Percentiles rank a stretch among this genome's conserved stretches.
Evolutionary conservation across 2,797 vertebrate genomes (phyloP).

Genomic region (Hybognathus amarus): DNA sequence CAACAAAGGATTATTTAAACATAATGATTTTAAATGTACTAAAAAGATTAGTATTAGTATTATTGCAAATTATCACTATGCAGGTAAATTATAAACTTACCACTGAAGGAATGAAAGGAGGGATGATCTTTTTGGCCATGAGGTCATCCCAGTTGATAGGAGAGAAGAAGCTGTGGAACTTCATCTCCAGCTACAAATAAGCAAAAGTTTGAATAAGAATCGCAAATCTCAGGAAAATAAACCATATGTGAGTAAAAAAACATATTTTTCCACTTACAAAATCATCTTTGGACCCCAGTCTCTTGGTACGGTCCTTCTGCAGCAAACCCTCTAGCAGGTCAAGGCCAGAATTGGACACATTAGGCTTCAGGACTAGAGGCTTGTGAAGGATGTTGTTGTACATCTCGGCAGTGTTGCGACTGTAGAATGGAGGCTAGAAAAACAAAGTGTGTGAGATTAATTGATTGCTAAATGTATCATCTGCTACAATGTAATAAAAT

Average conservation of each 20-base stretch:
- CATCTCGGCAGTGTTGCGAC: constrained; percentile 84
- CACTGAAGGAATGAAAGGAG: constrained; percentile 81
- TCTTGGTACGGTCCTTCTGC: constrained; percentile 79
- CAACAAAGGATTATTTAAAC: neutral
- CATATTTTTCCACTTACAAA: constrained; percentile 75
- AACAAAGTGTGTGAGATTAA: neutral
- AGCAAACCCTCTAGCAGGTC: constrained; percentile 81
- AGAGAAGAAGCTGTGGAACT: constrained; percentile 80
- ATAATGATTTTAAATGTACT: neutral
- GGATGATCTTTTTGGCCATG: constrained; percentile 79
- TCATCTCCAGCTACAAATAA: constrained; percentile 76
- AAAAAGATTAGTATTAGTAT: too few species aligned
- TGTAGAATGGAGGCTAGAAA: constrained; percentile 82
- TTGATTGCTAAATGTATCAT: neutral
- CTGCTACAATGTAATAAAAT: neutral
- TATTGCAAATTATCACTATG: neutral
- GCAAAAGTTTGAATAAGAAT: constrained; percentile 8
- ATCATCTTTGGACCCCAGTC: constrained; percentile 78
- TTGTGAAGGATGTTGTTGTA: constrained; percentile 85
- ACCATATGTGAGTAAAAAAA: neutral
- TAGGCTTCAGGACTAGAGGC: constrained; percentile 79
- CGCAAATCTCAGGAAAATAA: neutral
- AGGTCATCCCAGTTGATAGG: constrained; percentile 85
- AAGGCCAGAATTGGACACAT: constrained; percentile 79
- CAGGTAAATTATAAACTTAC: constrained; percentile 65